Evolutionary conservation across 2,113 vertebrate genomes (phyloP), one percentile per base, ranked within the genome.

Genomic region (Grantiella picta): DNA sequence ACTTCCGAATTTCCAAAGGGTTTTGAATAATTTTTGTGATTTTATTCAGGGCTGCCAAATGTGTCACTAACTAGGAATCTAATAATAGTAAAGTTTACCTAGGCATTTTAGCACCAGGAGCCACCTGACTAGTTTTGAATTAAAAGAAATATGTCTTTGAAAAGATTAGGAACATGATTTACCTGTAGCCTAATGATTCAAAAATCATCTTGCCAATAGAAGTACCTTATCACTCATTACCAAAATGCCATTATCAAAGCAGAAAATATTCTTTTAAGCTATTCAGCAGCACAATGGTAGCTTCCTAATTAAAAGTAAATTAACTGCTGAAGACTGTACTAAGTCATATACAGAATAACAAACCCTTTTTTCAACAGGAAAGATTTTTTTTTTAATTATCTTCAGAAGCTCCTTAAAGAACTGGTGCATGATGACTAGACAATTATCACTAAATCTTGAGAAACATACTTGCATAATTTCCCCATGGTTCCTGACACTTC

Each of bases 361-460:
- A 87, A 59, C 42, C 15, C 24, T 76, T 96, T 88, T 82, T 96
- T 89, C 50, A 90, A 61, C 47, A 90, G 42, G 20, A 24, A 87
- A 89, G 44, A 64, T 54, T 63, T 75, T 89, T 52, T 52, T 70
- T 52, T 50, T 38, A 84, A 60, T 81, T 84, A 57, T 91, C 60
- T 83, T 92, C 31, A 77, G 87, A 84, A 91, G 59, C 27, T 94
- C 73, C 73, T 89, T 77, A 89, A 95, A 95, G 69, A 96, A 89
- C 35, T 64, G 66, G 28, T 79, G 63, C 65, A 85, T 27, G 63
- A 96, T 77, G 73, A 90, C 35, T 24, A 94, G 85, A 90, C 85
- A 96, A 95, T 96, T 97, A 96, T 94, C 89, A 73, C 76, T 75
- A 80, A 90, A 86, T 77, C 82, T 92, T 73, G 69, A 95, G 86